Evolutionary conservation across 2,888 invertebrate species (phyloP).

Genomic region (Torymus auratus): DNA sequence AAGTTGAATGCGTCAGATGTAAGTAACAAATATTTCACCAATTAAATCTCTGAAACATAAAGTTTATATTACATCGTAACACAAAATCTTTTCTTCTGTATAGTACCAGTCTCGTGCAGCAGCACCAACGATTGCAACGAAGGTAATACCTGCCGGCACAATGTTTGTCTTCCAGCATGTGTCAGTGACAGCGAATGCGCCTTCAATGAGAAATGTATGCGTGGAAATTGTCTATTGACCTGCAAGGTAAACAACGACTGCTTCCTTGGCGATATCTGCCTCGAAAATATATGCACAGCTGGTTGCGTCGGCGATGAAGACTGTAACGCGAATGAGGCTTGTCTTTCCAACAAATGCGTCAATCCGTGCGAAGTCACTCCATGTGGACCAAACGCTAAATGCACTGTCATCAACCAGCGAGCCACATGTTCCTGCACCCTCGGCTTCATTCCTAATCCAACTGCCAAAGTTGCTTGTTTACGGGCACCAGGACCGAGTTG

Average conservation of each 20-base stretch:
- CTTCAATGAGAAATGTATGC: slow-evolving; percentile 91
- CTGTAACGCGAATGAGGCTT: slow-evolving; percentile 90
- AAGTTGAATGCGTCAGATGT: slow-evolving; percentile 91
- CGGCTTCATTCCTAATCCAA: slow-evolving; percentile 91
- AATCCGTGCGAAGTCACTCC: slow-evolving; percentile 88
- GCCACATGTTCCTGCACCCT: slow-evolving; percentile 88
- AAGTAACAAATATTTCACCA: slow-evolving; percentile 71
- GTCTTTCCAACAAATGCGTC: slow-evolving; percentile 87
- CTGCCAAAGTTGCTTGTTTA: slow-evolving; percentile 91
- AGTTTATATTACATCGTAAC: neutral
- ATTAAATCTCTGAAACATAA: no score
- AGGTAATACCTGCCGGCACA: slow-evolving; percentile 87
- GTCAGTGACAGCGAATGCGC: slow-evolving; percentile 89
- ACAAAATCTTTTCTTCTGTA: slow-evolving; percentile 59
- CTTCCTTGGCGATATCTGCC: slow-evolving; percentile 92
- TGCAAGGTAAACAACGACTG: slow-evolving; percentile 95
- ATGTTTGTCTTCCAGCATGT: slow-evolving; percentile 89
- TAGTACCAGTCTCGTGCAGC: slow-evolving; percentile 88
- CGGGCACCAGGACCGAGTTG: slow-evolving; percentile 88
- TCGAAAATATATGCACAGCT: slow-evolving; percentile 89
- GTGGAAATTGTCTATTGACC: slow-evolving; percentile 89
- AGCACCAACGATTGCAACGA: slow-evolving; percentile 83
- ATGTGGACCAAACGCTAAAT: slow-evolving; percentile 91
- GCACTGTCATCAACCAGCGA: slow-evolving; percentile 88
- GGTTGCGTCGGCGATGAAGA: slow-evolving; percentile 93